Evolutionary conservation across 1,140 invertebrate species (phyloP).

Genomic region (Procambarus clarkii): DNA sequence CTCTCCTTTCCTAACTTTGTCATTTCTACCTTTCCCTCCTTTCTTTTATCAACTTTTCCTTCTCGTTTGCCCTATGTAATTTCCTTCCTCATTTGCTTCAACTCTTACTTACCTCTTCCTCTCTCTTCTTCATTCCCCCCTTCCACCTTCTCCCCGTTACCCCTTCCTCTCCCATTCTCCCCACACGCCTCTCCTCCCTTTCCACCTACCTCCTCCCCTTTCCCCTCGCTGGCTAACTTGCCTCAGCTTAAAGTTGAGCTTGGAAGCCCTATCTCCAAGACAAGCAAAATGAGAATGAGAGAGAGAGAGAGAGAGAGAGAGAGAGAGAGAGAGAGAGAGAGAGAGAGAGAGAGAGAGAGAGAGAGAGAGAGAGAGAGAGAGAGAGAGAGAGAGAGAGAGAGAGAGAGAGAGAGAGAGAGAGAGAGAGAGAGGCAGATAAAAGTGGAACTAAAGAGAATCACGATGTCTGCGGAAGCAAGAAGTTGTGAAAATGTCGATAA

Average conservation of each 20-base stretch:
- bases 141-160: not conserved
- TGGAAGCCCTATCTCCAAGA: not conserved
- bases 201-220: not conserved
- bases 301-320: constrained; percentile 44
- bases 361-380: constrained; percentile 39
- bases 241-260: constrained; percentile 31
- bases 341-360: constrained; percentile 25
- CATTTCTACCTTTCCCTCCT: too few species aligned
- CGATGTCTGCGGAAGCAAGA: not conserved
- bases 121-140: not conserved
- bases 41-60: not conserved
- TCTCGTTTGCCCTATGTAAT: not conserved
- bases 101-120: not conserved
- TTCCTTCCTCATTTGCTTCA: too few species aligned
- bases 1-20: not conserved
- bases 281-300: not conserved
- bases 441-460: not conserved
- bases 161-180: not conserved
- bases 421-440: not conserved
- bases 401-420: not conserved
- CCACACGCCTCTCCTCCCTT: not conserved
- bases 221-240: too few species aligned
- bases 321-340: constrained; percentile 33
- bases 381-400: not conserved
- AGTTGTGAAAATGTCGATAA: not conserved